Conservation (phyloP, 2,113 vertebrate genomes). For the Pleuronectes platessa region DNA sequence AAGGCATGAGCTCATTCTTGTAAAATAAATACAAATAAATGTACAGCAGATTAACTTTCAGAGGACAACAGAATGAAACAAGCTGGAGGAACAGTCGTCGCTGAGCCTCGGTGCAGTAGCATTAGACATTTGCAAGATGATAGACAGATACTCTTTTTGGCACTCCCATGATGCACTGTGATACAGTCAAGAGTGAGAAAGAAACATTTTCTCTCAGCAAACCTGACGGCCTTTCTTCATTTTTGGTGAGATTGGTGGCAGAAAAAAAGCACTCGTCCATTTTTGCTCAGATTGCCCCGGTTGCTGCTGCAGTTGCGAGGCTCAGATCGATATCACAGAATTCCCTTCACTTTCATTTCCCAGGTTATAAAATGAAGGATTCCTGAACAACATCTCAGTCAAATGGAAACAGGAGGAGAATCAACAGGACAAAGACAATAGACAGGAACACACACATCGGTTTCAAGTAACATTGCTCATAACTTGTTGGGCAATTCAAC, state of each 20-base stretch:
- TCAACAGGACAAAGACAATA: conserved; percentile 5
- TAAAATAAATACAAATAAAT: conserved; percentile 49
- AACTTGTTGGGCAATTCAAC: not conserved
- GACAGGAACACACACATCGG: not conserved
- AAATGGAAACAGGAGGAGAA: not conserved
- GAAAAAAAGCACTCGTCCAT: not conserved
- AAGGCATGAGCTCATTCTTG: conserved; percentile 37
- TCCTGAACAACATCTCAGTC: not conserved
- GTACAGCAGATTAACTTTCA: not conserved
- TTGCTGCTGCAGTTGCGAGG: conserved; percentile 8
- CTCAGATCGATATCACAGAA: conserved; percentile 19
- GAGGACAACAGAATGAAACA: not conserved
- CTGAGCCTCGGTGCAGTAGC: conserved; percentile 19
- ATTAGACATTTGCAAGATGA: conserved; percentile 24
- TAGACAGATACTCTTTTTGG: conserved; percentile 29
- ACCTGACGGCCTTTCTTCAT: conserved; percentile 33
- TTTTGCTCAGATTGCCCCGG: conserved; percentile 21
- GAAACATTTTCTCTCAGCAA: conserved; percentile 18
- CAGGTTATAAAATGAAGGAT: conserved; percentile 13
- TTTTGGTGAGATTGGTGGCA: conserved; percentile 20
- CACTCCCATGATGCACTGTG: conserved; percentile 43
- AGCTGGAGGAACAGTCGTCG: not conserved
- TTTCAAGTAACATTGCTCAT: conserved; percentile 41
- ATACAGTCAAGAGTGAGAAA: conserved; percentile 29
- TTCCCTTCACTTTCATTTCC: conserved; percentile 25